A percentile compares a stretch with the other conserved stretches of the same genome.
Conservation (phyloP, 2,113 vertebrate genomes). For the Sander vitreus region DNA sequence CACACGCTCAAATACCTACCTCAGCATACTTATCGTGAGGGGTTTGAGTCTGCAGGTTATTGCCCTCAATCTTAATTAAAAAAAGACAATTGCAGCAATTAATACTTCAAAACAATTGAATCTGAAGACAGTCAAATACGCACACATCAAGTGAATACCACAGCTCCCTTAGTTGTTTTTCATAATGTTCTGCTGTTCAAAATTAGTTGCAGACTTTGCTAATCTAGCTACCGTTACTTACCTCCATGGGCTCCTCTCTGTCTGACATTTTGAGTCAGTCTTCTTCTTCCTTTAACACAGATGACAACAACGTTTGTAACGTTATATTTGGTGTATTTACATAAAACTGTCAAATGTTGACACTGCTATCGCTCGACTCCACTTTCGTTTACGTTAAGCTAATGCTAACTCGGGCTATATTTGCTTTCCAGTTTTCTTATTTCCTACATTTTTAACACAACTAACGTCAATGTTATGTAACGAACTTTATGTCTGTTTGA, state of each 20-base stretch:
- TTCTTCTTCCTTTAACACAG: constrained; percentile 4
- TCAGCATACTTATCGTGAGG: neutral
- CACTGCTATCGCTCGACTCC: neutral
- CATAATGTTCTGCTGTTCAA: neutral
- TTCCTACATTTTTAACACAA: neutral
- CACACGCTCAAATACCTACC: neutral
- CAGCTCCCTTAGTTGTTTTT: neutral
- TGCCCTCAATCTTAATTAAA: neutral
- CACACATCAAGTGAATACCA: neutral
- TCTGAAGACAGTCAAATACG: neutral
- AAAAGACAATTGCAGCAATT: neutral
- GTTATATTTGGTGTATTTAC: neutral
- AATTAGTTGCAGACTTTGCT: neutral
- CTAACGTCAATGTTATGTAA: too few species aligned
- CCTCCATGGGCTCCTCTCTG: neutral
- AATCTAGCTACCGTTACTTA: constrained; percentile 11
- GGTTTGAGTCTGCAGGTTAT: neutral
- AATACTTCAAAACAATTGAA: neutral
- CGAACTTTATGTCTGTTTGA: rapidly evolving
- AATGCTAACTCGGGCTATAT: neutral
- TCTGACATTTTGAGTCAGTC: neutral
- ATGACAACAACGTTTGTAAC: neutral
- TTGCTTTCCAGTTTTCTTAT: neutral
- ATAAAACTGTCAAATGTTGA: neutral
- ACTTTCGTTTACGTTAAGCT: constrained; percentile 15